Evolutionary conservation across 2,113 vertebrate genomes (phyloP).

Genomic region (Halichoeres trimaculatus): DNA sequence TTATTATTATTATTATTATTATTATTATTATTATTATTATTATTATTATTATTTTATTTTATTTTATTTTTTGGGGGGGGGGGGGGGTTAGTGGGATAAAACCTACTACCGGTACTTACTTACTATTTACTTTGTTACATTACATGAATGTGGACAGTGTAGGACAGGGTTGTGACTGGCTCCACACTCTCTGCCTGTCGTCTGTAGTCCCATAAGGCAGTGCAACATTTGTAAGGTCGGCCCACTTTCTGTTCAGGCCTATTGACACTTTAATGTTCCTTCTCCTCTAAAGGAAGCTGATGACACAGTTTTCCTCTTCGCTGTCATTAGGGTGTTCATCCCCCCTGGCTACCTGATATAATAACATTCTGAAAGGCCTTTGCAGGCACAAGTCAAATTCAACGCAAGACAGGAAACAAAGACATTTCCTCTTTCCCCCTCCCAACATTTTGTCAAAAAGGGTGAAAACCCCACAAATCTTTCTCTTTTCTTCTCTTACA

Average conservation of each 20-base stretch:
- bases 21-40: no score
- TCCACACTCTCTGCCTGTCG: conserved; percentile 29
- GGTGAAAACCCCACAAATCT: conserved; percentile 55
- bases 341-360: conserved; percentile 69
- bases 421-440: background rate
- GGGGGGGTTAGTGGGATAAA: no score
- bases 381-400: conserved; percentile 68
- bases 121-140: no score
- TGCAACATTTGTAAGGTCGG: conserved; percentile 57
- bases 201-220: conserved; percentile 50
- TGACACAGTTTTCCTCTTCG: conserved; percentile 64
- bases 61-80: no score
- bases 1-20: no score
- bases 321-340: conserved; percentile 65
- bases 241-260: conserved; percentile 32
- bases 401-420: conserved; percentile 47
- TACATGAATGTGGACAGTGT: conserved; percentile 4
- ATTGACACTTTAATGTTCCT: conserved; percentile 44
- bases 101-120: no score
- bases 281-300: conserved; percentile 64
- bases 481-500: conserved; percentile 62
- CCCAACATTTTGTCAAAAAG: conserved; percentile 46
- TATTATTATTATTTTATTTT: no score
- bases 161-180: conserved; percentile 59
- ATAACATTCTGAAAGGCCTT: conserved; percentile 73